These are phyloP conservation scores for Lepidothrix coronata DNA, from an alignment of 2,113 vertebrate genomes.

Conservation along the genomic window DNA sequence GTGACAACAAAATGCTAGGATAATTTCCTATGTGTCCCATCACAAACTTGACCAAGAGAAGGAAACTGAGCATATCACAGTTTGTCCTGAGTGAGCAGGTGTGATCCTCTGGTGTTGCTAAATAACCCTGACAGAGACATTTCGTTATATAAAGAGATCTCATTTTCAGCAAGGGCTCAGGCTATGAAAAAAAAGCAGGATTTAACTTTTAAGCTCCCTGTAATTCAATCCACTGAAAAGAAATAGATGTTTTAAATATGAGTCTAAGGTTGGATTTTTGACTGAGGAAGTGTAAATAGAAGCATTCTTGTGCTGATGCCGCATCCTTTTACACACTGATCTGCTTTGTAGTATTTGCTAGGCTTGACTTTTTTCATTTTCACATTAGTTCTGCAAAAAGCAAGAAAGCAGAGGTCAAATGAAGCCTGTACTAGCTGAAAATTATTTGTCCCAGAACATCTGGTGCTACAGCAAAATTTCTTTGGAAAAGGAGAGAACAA, in stretches of 20 bases:
- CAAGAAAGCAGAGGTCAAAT: neutral
- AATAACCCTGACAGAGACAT: neutral
- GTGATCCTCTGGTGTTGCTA: neutral
- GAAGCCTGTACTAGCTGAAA: neutral
- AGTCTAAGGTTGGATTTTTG: neutral
- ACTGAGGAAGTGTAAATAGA: neutral
- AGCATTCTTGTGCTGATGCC: neutral
- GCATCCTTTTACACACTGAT: neutral
- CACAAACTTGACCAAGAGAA: neutral
- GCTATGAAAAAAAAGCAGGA: neutral
- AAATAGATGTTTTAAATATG: neutral
- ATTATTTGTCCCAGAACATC: neutral
- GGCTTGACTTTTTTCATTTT: neutral
- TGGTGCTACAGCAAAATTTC: neutral
- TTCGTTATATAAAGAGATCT: neutral
- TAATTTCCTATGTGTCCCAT: neutral
- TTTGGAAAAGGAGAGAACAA: neutral
- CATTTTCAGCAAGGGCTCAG: neutral
- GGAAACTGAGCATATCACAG: neutral
- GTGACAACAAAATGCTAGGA: neutral
- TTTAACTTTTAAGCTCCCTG: neutral
- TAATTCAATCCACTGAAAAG: neutral
- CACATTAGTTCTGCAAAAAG: slow-evolving; percentile 5
- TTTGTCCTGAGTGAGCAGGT: neutral
- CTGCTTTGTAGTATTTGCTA: neutral